Evolutionary conservation across 2,888 invertebrate genomes (phyloP), one percentile per base, ranked within the genome.

Genomic region (Drosophila rubida): DNA sequence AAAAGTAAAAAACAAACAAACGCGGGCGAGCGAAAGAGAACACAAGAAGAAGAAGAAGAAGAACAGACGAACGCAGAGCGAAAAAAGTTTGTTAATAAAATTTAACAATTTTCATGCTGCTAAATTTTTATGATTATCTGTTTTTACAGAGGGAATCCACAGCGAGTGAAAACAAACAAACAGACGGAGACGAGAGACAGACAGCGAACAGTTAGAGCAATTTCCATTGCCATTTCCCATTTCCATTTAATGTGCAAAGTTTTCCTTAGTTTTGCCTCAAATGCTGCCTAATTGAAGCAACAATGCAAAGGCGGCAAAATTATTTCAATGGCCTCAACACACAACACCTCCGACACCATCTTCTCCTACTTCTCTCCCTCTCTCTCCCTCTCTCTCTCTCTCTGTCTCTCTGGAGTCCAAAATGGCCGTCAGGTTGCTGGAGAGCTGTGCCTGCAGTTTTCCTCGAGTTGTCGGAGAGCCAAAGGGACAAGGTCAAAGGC

Each of bases 201-300:
- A 55, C 45, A 37, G 53, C 44, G 16, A 35, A 44, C 48, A 57
- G 60, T 72, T 72, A 51, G 57, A 74, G 63, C 59, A 44, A 73
- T 73, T 80, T 60, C 58, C 70, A 62, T 64, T 64, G 51, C 66
- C 74, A 62, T 74, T 68, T 75, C 46, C 66, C 74, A 59, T 63
- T 68, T 75, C 53, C 68, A 65, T 76, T 80, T 77, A 78, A 82
- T 86, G 80, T 68, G 76, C 64, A 81, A 80, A 80, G 68, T 73
- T 80, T 76, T 59, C 35, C 42, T 60, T 55, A 58, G 59, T 25
- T 59, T 59, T 60, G 45, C 60, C 68, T 63, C 62, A 77, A 80
- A 83, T 80, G 78, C 65, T 82, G 83, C 83, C 83, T 87, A 83
- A 83, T 83, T 83, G 88, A 80, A 80, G 78, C 74, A 80, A 75